phyloP scores from a whole-genome alignment of 2,888 invertebrate genomes.

The Morinoia aosen region DNA sequence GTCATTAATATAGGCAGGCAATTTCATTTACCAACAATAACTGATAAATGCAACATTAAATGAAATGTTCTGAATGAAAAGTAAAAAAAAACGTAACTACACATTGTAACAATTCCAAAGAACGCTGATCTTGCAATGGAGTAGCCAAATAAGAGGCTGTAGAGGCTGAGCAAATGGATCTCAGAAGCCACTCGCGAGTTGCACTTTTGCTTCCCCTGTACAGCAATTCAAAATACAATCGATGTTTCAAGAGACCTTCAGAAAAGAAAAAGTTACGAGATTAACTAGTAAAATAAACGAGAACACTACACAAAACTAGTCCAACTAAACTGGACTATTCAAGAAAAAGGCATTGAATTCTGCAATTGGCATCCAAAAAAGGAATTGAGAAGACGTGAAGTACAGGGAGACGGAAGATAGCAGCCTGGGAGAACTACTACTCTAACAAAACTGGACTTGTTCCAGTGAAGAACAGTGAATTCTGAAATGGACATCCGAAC shows the following conservation, averaged over 20 bases:
- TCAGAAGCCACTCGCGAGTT: neutral
- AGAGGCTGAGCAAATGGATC: neutral
- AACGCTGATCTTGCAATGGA: neutral
- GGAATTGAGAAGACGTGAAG: neutral
- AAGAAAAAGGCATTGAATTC: neutral
- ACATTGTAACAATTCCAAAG: neutral
- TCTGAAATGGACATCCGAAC: too few species aligned
- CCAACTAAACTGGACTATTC: neutral
- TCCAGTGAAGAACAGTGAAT: too few species aligned
- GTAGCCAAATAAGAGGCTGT: neutral
- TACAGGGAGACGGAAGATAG: neutral
- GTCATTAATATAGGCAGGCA: neutral
- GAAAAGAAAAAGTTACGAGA: neutral
- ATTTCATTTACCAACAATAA: neutral
- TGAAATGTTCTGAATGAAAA: neutral
- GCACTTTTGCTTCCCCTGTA: neutral
- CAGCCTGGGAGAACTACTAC: neutral
- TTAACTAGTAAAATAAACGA: neutral
- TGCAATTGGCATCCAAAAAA: neutral
- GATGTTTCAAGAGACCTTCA: neutral
- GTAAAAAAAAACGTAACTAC: neutral
- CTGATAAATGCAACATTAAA: neutral
- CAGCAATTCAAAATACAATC: neutral
- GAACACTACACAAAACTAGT: neutral
- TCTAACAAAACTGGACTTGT: too few species aligned